phyloP scores from a whole-genome alignment of 2,888 invertebrate genomes.

The Athalia circularis region DNA sequence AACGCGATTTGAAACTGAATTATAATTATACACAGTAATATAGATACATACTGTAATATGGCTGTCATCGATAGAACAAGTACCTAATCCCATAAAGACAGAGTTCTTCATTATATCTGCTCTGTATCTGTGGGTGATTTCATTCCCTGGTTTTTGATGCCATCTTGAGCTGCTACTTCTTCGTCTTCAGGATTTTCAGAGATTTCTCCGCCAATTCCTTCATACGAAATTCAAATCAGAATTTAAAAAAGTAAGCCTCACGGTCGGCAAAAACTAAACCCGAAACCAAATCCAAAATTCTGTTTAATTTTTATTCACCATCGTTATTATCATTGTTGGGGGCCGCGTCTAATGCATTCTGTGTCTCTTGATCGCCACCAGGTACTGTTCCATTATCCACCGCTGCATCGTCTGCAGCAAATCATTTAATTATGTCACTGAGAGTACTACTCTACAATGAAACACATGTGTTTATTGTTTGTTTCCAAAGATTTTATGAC shows the following conservation, averaged over 20 bases:
- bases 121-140: background rate
- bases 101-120: background rate
- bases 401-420: background rate
- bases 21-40: background rate
- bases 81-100: background rate
- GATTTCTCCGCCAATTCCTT: background rate
- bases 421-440: background rate
- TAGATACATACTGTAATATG: constrained; percentile 20
- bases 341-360: background rate
- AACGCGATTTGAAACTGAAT: background rate
- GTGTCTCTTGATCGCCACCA: constrained; percentile 37
- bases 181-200: background rate
- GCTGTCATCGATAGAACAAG: background rate
- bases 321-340: background rate
- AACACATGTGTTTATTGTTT: constrained; percentile 14
- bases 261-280: background rate
- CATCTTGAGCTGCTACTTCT: background rate
- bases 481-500: background rate
- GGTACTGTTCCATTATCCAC: constrained; percentile 13
- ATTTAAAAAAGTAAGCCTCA: background rate
- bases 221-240: background rate
- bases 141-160: background rate
- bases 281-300: background rate
- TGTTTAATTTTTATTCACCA: constrained; percentile 1
- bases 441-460: constrained; percentile 10